Evolutionary conservation across 2,888 invertebrate genomes (phyloP), one percentile per base, ranked within the genome.

Genomic region (Acanthosepion pharaonis): DNA sequence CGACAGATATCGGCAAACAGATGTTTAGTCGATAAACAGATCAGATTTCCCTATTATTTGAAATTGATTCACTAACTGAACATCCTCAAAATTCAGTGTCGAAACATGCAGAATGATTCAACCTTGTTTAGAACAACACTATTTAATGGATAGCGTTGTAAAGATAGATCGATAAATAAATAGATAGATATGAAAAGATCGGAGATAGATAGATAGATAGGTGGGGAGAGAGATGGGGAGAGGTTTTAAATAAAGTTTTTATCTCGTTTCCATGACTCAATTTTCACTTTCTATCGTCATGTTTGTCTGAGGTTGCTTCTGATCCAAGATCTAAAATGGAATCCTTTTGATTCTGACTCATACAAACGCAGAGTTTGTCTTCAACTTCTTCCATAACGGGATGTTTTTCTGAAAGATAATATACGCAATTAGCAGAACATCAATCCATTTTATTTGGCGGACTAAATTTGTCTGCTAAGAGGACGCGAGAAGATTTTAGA

Each of bases 311-410:
- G 78, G 15, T 6, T 11, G 15, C 78, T n/a, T 78, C 78, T 78
- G 78, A 78, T 78, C n/a, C n/a, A 78, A 78, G 78, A 78, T 78
- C 33, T n/a, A n/a, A 78, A 78, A 78, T 78, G 78, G 78, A 78
- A 33, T 4, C 78, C 78, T n/a, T 78, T 78, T 78, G 78, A 78
- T 78, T 78, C n/a, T 78, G 78, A 78, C n/a, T 78, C 78, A 78
- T 15, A 78, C 78, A 78, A 11, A 78, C 78, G n/a, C 0, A 3
- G 78, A 78, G n/a, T 33, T 33, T n/a, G n/a, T 78, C 78, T 33
- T n/a, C 78, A n/a, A 33, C n/a, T 78, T n/a, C n/a, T 78, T 78
- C 78, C n/a, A 78, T 78, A 78, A 78, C 78, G 78, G 78, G 20
- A 78, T 78, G 78, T 78, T 78, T 78, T 78, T n/a, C 78, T 11